phyloP scores from a whole-genome alignment of 2,888 invertebrate genomes.

The Leptopterna dolabrata region DNA sequence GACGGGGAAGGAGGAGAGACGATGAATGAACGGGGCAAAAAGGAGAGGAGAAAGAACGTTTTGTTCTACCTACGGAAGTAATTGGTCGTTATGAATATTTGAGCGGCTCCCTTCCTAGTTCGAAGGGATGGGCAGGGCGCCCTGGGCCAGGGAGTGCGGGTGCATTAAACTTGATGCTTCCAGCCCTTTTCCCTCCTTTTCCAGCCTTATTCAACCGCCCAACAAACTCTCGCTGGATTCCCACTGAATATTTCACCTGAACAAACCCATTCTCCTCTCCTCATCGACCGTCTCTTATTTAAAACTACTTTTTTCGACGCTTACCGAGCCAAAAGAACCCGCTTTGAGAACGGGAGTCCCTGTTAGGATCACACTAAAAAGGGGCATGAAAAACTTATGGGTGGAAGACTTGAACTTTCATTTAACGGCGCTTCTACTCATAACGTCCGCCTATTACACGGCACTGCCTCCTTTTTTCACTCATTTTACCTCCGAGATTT shows the following conservation, averaged over 20 bases:
- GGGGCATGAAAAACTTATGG: constrained; percentile 28
- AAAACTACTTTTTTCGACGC: constrained; percentile 37
- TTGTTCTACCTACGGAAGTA: constrained; percentile 52
- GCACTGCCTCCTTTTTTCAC: background rate
- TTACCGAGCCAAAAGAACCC: constrained; percentile 22
- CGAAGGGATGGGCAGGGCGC: background rate
- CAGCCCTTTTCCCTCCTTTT: constrained; percentile 5
- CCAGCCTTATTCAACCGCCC: constrained; percentile 40
- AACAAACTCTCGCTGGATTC: constrained; percentile 43
- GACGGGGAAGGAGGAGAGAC: background rate
- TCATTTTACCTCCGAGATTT: background rate
- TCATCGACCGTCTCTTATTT: constrained; percentile 47
- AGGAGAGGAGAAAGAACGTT: constrained; percentile 2
- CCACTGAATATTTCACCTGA: constrained; percentile 47
- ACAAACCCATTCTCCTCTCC: constrained; percentile 39
- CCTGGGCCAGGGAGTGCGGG: background rate
- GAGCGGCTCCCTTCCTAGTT: background rate
- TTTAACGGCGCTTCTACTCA: constrained; percentile 28
- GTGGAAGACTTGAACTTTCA: constrained; percentile 3
- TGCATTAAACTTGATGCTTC: constrained; percentile 43
- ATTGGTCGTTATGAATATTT: constrained; percentile 54
- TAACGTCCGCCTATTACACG: constrained; percentile 30
- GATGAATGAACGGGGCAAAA: constrained; percentile 19
- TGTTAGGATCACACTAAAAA: constrained; percentile 35
- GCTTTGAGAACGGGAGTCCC: constrained; percentile 11